These are phyloP conservation scores for Cygnus buccinator DNA, from an alignment of 2,113 vertebrate genomes.

Conservation along the genomic window DNA sequence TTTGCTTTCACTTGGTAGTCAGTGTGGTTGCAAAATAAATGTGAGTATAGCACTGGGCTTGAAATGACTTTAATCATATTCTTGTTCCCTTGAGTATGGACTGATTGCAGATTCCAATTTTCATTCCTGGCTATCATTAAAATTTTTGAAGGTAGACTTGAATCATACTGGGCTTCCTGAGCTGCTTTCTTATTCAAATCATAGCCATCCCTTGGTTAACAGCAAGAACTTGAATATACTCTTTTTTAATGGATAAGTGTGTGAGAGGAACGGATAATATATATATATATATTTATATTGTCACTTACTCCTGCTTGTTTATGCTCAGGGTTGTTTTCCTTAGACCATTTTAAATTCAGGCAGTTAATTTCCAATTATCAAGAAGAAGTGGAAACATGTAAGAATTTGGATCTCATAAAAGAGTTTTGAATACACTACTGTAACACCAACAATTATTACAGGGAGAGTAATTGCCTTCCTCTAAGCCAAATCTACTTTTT, in stretches of 20 bases:
- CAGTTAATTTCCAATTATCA: constrained; percentile 45
- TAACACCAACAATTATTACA: neutral
- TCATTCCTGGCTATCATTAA: constrained; percentile 45
- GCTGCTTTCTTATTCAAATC: constrained; percentile 44
- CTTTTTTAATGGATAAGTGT: constrained; percentile 21
- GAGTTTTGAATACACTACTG: neutral
- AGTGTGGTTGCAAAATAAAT: neutral
- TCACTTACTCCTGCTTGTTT: constrained; percentile 25
- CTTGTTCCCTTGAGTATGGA: neutral
- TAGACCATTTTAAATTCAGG: constrained; percentile 29
- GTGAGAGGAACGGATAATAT: neutral
- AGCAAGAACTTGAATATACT: constrained; percentile 19
- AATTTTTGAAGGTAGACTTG: neutral
- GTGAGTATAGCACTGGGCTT: neutral
- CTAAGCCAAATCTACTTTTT: neutral
- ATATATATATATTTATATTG: constrained; percentile 20
- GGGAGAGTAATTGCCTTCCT: neutral
- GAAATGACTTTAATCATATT: constrained; percentile 30
- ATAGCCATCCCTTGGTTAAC: constrained; percentile 16
- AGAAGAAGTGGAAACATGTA: neutral
- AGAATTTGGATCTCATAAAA: neutral
- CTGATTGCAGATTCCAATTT: constrained; percentile 44
- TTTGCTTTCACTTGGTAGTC: neutral
- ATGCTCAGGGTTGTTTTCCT: constrained; percentile 30
- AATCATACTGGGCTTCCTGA: neutral